phyloP scores from a whole-genome alignment of 2,797 vertebrate species.

The Sebastes cheni region DNA sequence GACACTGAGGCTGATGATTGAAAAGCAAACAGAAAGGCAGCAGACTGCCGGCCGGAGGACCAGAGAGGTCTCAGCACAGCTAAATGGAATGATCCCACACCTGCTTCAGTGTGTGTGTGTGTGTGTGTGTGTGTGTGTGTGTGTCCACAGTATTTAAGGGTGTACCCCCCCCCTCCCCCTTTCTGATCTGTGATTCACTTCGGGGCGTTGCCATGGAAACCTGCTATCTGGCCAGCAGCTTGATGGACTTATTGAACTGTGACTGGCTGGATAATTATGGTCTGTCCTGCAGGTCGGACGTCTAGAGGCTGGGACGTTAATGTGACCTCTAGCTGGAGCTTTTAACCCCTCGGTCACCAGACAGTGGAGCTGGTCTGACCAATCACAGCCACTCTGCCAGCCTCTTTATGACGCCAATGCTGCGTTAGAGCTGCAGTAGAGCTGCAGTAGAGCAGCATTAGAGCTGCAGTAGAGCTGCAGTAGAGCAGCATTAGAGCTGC shows the following conservation, averaged over 20 bases:
- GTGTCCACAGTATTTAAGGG: slow-evolving; percentile 44
- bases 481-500: too few relatives aligned
- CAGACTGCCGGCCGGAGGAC: slow-evolving; percentile 12
- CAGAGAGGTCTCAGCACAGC: slow-evolving; percentile 28
- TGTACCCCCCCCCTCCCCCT: slow-evolving; percentile 37
- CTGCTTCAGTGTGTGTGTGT: neutral
- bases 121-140: neutral
- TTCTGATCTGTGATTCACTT: slow-evolving; percentile 87
- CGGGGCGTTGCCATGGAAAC: slow-evolving; percentile 94
- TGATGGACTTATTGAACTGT: slow-evolving; percentile 98
- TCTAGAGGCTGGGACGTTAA: slow-evolving; percentile 89
- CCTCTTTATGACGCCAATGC: neutral
- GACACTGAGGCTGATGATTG: slow-evolving; percentile 43
- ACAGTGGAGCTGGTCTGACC: neutral
- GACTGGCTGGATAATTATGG: slow-evolving; percentile 97
- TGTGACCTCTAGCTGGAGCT: slow-evolving; percentile 90
- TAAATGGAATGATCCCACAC: slow-evolving; percentile 27
- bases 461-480: too few relatives aligned
- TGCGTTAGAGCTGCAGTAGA: too few relatives aligned
- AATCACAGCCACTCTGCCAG: neutral
- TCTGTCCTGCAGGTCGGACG: slow-evolving; percentile 95
- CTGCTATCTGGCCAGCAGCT: slow-evolving; percentile 93
- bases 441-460: too few relatives aligned
- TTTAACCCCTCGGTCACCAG: slow-evolving; percentile 84
- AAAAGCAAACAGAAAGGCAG: slow-evolving; percentile 61